Base-by-base conservation (phyloP, 2,888 invertebrate genomes). In the Tetragonisca angustula region DNA sequence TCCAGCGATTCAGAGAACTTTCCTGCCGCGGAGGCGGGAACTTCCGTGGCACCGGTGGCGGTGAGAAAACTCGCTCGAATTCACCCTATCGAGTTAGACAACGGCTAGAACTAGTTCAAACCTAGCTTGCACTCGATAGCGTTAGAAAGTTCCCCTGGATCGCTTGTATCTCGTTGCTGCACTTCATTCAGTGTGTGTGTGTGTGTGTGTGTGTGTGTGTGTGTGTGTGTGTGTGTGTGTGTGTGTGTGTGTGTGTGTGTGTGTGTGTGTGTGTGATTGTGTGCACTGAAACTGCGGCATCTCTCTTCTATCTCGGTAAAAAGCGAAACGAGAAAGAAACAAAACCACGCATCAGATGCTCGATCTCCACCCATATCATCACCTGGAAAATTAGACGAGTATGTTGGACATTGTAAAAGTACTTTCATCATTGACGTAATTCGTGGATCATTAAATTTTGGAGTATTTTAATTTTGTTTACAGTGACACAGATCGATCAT, bases 51-150 rank as follows among this genome's bases (percentile, higher is more conserved):
- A 61, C 24, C 59, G 73, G 61, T 43, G 69, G 79, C 56, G 54
- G 24, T 21, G 43, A n/a, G 81, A 68, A 56, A 81, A 81, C 76
- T 71, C 76, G 61, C 50, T 15, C 49, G 81, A 72, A 72, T 81
- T 76, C 82, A 54, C 75, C 50, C 61, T 32, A 61, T 52, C 71
- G 68, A 49, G 81, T 76, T 76, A 68, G 71, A 76, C 81, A 83
- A 83, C 67, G 65, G 32, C n/a, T 49, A n/a, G 65, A 73, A 81
- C 81, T 81, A 64, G 81, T 83, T 81, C 71, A 67, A 80, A 67
- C 81, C 70, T 52, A 50, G 56, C 56, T 32, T 59, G 32, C 78
- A 68, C 81, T 78, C 71, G 81, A 81, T 81, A 75, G 75, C 81
- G 71, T 71, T 80, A 64, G 65, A 71, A 81, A 82, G 71, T 82